These are phyloP conservation scores for Cairina moschata DNA, from an alignment of 2,113 vertebrate species.

Conservation along the genomic window DNA sequence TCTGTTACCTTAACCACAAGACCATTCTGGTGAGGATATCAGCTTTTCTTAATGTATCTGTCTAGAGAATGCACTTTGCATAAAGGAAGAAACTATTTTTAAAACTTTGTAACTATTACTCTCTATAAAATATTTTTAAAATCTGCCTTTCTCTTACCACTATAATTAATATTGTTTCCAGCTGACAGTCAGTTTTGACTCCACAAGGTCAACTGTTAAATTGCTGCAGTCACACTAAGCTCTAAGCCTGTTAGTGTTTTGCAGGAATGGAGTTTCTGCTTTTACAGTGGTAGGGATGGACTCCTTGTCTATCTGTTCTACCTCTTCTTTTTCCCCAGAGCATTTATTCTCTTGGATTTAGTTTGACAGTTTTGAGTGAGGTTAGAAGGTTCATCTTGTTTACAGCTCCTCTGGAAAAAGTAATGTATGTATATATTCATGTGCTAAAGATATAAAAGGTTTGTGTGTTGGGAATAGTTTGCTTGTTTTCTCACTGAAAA, in stretches of 20 bases:
- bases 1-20: slow-evolving; percentile 10
- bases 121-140: not conserved
- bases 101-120: not conserved
- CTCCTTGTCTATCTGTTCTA: not conserved
- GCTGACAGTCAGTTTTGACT: not conserved
- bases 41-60: not conserved
- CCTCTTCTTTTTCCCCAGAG: not conserved
- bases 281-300: not conserved
- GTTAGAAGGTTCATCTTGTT: slow-evolving; percentile 27
- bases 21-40: not conserved
- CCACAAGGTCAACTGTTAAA: slow-evolving; percentile 54
- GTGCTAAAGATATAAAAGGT: not conserved
- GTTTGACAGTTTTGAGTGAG: not conserved
- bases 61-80: not conserved
- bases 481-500: not conserved
- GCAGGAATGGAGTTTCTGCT: not conserved
- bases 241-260: slow-evolving; percentile 27
- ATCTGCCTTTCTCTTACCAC: not conserved
- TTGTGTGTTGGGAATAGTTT: not conserved
- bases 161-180: slow-evolving; percentile 33
- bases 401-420: not conserved
- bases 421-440: not conserved
- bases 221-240: slow-evolving; percentile 17
- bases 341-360: not conserved
- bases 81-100: not conserved